These are phyloP conservation scores for Echiichthys vipera DNA, from an alignment of 2,797 vertebrate species.

Conservation along the genomic window DNA sequence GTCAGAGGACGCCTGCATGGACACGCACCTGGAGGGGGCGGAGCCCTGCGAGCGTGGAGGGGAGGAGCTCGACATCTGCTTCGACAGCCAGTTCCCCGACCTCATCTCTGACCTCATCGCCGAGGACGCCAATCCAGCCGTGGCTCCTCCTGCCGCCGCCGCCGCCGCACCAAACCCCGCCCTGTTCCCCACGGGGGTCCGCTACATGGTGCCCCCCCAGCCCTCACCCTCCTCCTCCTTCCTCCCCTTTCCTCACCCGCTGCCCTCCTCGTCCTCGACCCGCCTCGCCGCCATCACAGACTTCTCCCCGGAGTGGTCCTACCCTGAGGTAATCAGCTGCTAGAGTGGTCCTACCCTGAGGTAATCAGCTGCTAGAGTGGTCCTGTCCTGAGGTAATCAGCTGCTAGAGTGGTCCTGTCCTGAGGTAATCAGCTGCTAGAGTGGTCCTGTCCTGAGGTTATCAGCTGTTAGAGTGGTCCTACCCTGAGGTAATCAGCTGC, in stretches of 20 bases:
- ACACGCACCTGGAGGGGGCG: conserved; percentile 67
- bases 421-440: too few relatives aligned
- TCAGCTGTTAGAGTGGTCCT: too few relatives aligned
- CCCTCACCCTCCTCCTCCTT: conserved; percentile 75
- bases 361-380: too few relatives aligned
- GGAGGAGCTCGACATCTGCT: conserved; percentile 84
- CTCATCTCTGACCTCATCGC: conserved; percentile 90
- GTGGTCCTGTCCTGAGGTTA: too few relatives aligned
- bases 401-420: too few relatives aligned
- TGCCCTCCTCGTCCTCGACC: conserved; percentile 45
- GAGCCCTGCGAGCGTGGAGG: conserved; percentile 49
- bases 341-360: too few relatives aligned
- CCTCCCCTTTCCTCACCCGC: conserved; percentile 75
- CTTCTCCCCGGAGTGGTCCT: conserved; percentile 93
- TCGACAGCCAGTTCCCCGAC: conserved; percentile 90
- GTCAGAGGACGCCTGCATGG: conserved; percentile 76
- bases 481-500: too few relatives aligned
- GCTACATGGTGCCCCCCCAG: conserved; percentile 82
- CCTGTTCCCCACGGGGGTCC: conserved; percentile 63
- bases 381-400: too few relatives aligned
- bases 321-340: conserved; percentile 84
- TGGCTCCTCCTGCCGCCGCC: neutral
- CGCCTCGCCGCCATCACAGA: conserved; percentile 87
- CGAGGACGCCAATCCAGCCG: conserved; percentile 57
- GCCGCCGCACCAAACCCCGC: fast-evolving